Conservation (phyloP, 2,797 vertebrate genomes). For the Ispidina picta region DNA sequence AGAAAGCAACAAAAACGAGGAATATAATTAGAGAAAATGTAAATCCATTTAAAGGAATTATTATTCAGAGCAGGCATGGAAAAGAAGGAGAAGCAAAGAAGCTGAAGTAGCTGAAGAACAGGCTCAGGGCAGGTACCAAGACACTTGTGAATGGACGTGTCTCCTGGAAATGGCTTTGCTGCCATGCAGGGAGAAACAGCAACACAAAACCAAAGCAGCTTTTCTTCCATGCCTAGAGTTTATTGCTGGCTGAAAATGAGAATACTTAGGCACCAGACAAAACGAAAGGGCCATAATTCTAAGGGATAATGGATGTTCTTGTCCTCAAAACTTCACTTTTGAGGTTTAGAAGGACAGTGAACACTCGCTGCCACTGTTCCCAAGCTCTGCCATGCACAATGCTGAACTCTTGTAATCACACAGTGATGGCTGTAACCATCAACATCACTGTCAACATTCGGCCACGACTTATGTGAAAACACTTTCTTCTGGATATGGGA, state of each 20-base stretch:
- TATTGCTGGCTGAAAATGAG: neutral
- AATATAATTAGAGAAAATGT: conserved; percentile 16
- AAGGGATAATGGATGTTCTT: neutral
- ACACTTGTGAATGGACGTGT: neutral
- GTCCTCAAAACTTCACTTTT: neutral
- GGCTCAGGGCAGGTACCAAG: neutral
- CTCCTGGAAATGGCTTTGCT: neutral
- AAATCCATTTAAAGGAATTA: neutral
- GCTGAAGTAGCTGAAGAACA: neutral
- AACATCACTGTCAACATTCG: neutral
- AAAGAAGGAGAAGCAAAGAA: neutral
- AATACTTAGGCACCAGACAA: neutral
- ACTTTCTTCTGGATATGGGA: neutral
- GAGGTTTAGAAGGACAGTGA: neutral
- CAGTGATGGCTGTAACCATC: neutral
- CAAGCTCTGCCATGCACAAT: neutral
- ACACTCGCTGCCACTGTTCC: neutral
- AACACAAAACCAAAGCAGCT: neutral
- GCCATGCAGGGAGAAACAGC: neutral
- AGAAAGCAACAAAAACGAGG: conserved; percentile 15
- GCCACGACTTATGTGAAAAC: neutral
- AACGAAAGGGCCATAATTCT: neutral
- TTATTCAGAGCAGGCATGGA: neutral
- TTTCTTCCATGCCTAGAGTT: neutral
- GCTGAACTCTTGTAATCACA: neutral